Conservation (phyloP, 2,113 vertebrate species). For the Indicator maculatus region DNA sequence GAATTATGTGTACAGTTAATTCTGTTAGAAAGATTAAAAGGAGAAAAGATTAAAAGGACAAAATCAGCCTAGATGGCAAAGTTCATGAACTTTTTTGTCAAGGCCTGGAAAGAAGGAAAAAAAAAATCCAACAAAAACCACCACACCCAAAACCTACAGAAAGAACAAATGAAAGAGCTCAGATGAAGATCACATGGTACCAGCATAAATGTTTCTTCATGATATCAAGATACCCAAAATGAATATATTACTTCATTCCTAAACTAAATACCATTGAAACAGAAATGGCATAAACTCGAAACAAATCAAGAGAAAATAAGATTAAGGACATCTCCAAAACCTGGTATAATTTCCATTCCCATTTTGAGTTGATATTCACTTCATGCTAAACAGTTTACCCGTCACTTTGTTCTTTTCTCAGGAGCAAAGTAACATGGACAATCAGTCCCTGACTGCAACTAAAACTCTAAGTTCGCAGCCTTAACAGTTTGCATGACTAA, state of each 20-base stretch:
- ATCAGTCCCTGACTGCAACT: neutral
- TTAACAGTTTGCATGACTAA: neutral
- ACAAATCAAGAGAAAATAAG: neutral
- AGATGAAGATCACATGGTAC: neutral
- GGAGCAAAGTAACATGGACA: neutral
- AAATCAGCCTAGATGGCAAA: neutral
- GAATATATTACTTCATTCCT: neutral
- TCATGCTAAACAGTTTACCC: neutral
- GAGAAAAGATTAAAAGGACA: neutral
- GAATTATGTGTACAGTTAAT: neutral
- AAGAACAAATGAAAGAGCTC: neutral
- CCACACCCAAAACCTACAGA: neutral
- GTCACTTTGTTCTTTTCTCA: neutral
- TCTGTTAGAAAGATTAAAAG: neutral
- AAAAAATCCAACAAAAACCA: neutral
- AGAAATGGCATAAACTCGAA: neutral
- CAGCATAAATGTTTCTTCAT: neutral
- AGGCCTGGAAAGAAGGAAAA: neutral
- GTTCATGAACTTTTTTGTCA: neutral
- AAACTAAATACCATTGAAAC: neutral
- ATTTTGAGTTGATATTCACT: neutral
- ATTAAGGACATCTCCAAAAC: neutral
- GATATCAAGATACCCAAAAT: neutral
- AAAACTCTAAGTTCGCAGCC: neutral
- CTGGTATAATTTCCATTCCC: neutral